Evolutionary conservation across 2,888 invertebrate genomes (phyloP).

Genomic region (Protonemura montana): DNA sequence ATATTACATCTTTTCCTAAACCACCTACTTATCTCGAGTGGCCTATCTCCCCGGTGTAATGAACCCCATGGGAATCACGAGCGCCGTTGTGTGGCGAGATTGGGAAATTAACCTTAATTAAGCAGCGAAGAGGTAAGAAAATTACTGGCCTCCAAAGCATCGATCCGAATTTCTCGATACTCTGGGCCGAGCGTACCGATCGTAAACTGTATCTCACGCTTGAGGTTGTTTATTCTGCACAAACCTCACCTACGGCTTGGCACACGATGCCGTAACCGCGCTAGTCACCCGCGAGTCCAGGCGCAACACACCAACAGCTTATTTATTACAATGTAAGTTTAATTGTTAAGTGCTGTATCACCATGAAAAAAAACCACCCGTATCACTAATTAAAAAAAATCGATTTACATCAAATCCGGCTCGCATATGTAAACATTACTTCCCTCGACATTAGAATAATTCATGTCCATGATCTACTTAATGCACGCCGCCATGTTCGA

Average conservation of each 20-base stretch:
- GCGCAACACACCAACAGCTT: not conserved
- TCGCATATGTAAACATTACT: not conserved
- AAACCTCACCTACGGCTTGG: not conserved
- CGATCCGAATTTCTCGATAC: not conserved
- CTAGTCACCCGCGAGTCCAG: not conserved
- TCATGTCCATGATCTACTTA: not conserved
- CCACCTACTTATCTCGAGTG: conserved; percentile 31
- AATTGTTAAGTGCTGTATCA: not conserved
- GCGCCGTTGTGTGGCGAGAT: not conserved
- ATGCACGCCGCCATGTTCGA: not conserved
- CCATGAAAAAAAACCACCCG: not conserved
- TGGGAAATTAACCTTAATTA: conserved; percentile 12
- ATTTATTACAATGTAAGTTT: not conserved
- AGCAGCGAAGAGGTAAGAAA: not conserved
- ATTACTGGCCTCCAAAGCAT: not conserved
- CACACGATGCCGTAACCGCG: not conserved
- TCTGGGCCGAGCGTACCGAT: not conserved
- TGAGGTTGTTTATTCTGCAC: not conserved
- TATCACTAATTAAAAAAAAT: not conserved
- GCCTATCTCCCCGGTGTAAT: conserved; percentile 21
- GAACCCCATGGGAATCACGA: conserved; percentile 2
- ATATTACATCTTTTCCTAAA: conserved; percentile 29
- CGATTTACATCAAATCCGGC: not conserved
- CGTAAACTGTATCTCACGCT: not conserved
- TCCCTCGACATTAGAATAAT: not conserved